Base-by-base conservation (phyloP, 1,140 invertebrate species). In the Pseudomyrmex gracilis region DNA sequence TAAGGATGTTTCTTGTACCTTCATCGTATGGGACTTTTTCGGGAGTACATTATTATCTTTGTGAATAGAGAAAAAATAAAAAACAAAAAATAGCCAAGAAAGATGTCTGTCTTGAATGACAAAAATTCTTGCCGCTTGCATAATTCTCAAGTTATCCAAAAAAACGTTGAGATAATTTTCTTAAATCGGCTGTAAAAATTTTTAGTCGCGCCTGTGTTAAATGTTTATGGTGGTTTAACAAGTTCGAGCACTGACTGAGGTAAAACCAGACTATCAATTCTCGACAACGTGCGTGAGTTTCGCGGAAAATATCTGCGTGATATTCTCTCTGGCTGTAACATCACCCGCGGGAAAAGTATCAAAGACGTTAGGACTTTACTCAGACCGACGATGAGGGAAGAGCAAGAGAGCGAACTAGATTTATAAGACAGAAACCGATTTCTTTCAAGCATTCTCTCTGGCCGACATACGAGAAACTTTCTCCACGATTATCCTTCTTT, bases 1-100 rank as follows among this genome's bases (percentile, higher is more conserved):
- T 60, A 80, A 80, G 34, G 47, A 76, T n/a, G 43, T 80, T 80
- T 71, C 55, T 70, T 60, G 49, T 71, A 80, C 49, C 49, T 47
- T 70, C 66, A 80, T 47, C 24, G 43, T 34, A 34, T 20, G 45
- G 45, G n/a, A 17, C 53, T 58, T 70, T 58, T 9, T 58, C 5
- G 5, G 8, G 8, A 70, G 67, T 70, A 47, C 58, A 17, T 71
- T 70, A 70, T 70, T 34, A 55, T 55, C 10, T 58, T 15, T n/a
- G 7, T 2, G 24, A 2, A 2, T 20, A 58, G 8, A 80, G 24
- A n/a, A 13, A 55, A 24, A 34, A 34, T 34, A 34, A 34, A n/a
- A n/a, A n/a, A n/a, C n/a, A n/a, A 13, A 55, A 24, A 34, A 34
- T 34, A 34, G 7, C 7, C 34, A 2, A 34, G 34, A 34, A 34